Base-by-base conservation (phyloP, 2,888 invertebrate species). In the Chloromyia formosa region DNA sequence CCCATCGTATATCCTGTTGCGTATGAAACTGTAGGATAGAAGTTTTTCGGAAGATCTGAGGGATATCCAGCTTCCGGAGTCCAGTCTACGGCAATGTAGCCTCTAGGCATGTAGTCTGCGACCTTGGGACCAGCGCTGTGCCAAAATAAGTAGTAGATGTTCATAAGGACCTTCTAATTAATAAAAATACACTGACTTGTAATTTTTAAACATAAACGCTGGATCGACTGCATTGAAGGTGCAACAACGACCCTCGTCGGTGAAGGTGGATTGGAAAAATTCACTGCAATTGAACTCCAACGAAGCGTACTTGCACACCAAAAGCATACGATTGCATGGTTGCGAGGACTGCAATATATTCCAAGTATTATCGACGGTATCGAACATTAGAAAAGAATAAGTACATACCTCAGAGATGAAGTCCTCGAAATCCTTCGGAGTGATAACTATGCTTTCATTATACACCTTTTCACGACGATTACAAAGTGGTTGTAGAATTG, bases 241-340 rank as follows among this genome's bases (percentile, higher is more conserved):
- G 83, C 94, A 94, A 82, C 94, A 95, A 0, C 94, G 87, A 0
- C 94, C 94, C 82, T 94, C 94, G 80, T 95, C 94, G 0, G 94
- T 94, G 74, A 94, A 85, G 58, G 92, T 89, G 0, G 91, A 89
- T 80, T 91, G 91, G 83, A 94, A 94, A 75, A 92, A 81, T 60
- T 90, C 88, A 12, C 88, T 86, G 80, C 94, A 94, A 76, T 89
- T 88, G 78, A 87, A 86, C 0, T 80, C 80, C 5, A 86, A 84
- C 0, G 88, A 89, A 80, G 90, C 89, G 90, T 93, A 94, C 75
- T 86, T 82, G 80, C 94, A 94, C 23, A 86, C 81, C 2, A 89
- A 86, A 14, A 94, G 80, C 89, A 94, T 90, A 78, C 92, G 90
- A 1, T 87, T 85, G 80, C 94, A 94, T 0, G 91, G 89, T 79